Conservation (phyloP, 1,140 invertebrate species). For the Diachasmimorpha longicaudata region DNA sequence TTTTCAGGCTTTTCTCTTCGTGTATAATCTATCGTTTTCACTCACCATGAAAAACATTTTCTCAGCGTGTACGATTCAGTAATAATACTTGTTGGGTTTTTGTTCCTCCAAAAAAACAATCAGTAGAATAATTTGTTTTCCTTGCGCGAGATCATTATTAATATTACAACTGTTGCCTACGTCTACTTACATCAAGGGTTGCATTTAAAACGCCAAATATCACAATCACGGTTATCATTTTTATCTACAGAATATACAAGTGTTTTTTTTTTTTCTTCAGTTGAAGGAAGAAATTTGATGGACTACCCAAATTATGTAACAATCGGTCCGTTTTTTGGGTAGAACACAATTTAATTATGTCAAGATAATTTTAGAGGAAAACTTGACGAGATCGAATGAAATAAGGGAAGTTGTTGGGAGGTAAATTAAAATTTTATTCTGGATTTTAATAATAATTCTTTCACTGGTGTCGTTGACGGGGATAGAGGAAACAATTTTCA, state of each 20-base stretch:
- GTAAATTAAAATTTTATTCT: too few species aligned
- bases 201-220: slow-evolving; percentile 41
- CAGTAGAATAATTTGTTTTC: background rate
- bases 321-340: background rate
- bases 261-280: background rate
- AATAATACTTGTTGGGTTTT: background rate
- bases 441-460: too few species aligned
- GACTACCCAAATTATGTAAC: background rate
- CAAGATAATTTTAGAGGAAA: too few species aligned
- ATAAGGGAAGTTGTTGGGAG: too few species aligned
- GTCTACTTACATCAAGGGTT: slow-evolving; percentile 34
- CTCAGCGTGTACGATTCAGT: background rate
- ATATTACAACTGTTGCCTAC: slow-evolving; percentile 18
- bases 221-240: slow-evolving; percentile 38
- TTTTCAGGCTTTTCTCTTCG: too few species aligned
- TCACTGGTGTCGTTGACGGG: too few species aligned
- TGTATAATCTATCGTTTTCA: background rate
- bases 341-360: background rate
- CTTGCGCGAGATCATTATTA: background rate
- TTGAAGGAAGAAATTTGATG: background rate
- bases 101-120: background rate
- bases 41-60: background rate
- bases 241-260: slow-evolving; percentile 34
- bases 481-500: too few species aligned
- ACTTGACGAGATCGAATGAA: too few species aligned